These are phyloP conservation scores for Drosophila bocki DNA, from an alignment of 1,140 invertebrate species.

Conservation along the genomic window DNA sequence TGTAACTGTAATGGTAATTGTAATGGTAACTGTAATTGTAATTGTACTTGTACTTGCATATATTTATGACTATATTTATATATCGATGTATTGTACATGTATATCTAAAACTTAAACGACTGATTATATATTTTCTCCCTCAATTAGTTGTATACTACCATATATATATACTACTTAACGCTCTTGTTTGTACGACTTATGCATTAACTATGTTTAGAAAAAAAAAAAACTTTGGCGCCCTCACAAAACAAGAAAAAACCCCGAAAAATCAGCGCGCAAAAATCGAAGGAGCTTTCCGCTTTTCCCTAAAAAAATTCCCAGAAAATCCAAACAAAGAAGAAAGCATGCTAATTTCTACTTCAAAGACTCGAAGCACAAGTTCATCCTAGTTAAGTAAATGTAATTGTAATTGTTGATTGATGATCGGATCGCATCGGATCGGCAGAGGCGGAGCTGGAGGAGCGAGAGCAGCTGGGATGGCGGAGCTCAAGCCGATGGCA, in stretches of 20 bases:
- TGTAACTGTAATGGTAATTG: constrained; percentile 26
- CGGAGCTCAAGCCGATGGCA: constrained; percentile 11
- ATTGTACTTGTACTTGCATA: constrained; percentile 18
- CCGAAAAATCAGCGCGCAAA: background rate
- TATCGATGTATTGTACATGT: constrained; percentile 67
- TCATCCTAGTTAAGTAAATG: constrained; percentile 69
- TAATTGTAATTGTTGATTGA: constrained; percentile 74
- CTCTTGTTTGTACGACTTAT: constrained; percentile 51
- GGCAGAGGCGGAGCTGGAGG: constrained; percentile 16
- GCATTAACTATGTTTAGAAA: constrained; percentile 40
- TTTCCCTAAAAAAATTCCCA: background rate
- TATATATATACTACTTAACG: constrained; percentile 18
- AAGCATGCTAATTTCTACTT: constrained; percentile 48
- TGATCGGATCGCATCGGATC: constrained; percentile 21
- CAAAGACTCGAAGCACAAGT: constrained; percentile 81
- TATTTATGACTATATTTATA: constrained; percentile 61
- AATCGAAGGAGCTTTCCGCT: constrained; percentile 3
- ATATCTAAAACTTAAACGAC: constrained; percentile 78
- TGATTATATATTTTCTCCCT: constrained; percentile 78
- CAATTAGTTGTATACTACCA: constrained; percentile 47
- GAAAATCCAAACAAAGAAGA: background rate
- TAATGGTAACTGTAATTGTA: constrained; percentile 26
- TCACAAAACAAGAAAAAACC: background rate
- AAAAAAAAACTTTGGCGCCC: constrained; percentile 17
- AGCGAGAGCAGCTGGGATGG: constrained; percentile 7